Evolutionary conservation across 37 sponge, comb jelly and placozoan species (phyloP), one percentile per base, ranked within the genome.

Genomic region (Cliona cf. orientalis): DNA sequence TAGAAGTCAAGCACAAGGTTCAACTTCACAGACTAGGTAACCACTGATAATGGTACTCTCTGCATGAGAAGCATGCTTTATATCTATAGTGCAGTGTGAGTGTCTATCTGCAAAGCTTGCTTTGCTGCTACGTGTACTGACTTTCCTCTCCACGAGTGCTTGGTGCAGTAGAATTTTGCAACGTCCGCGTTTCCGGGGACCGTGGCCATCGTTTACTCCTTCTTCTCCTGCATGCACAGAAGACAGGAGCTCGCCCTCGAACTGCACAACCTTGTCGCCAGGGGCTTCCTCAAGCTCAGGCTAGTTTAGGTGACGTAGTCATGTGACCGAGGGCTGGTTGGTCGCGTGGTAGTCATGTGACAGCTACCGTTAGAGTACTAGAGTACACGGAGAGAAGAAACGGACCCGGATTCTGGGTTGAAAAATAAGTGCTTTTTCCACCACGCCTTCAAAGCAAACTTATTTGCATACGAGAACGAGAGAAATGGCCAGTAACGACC

Each of bases 121-220:
- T n/a, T n/a, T n/a, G n/a, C n/a, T n/a, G n/a, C n/a, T n/a, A n/a
- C n/a, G n/a, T n/a, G n/a, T 17, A 37, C 93, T 72, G 55, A 95
- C 95, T 99, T 99, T 42, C 99, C 99, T 38, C 95, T 80, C 93
- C 97, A 92, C 2, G 92, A 84, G 86, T 96, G 97, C 61, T 99
- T 99, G 35, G 99, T 99, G 71, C 87, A 81, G 82, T 91, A 94
- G 85, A 86, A 99, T 5, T 88, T 79, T 14, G 95, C 97, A 9
- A 87, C 69, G 33, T 99, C 95, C 58, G 78, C 86, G 78, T 92
- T 89, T 0, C 89, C 91, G 39, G 69, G 66, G 29, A 31, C 32
- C 42, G 63, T 17, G 29, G n/a, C 36, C n/a, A n/a, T n/a, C n/a
- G n/a, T n/a, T n/a, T n/a, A n/a, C n/a, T n/a, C n/a, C n/a, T n/a